Evolutionary conservation across 2,888 invertebrate species (phyloP).

Genomic region (Hipparchia sbordonii): DNA sequence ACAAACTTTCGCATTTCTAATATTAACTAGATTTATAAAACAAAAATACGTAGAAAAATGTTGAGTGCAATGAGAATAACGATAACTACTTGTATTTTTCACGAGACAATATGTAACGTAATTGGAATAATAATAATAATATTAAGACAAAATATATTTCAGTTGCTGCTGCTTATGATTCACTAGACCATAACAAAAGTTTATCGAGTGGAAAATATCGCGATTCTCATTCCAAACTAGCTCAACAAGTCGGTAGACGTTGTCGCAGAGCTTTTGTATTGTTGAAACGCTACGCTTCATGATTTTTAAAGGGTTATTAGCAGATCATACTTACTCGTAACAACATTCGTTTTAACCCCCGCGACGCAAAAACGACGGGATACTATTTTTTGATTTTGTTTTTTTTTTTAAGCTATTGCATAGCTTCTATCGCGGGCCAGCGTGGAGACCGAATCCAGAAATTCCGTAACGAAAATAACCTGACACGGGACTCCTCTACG

Average conservation of each 20-base stretch:
- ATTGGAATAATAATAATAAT: not conserved
- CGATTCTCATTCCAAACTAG: constrained; percentile 46
- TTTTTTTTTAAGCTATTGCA: too few relatives aligned
- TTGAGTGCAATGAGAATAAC: too few relatives aligned
- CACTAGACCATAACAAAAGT: constrained; percentile 37
- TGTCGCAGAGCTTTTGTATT: constrained; percentile 31
- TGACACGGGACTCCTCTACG: too few relatives aligned
- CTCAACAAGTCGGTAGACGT: constrained; percentile 40
- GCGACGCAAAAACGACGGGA: too few relatives aligned
- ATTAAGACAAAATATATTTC: not conserved
- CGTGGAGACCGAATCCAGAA: too few relatives aligned
- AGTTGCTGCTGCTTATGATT: not conserved
- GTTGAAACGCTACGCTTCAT: constrained; percentile 31
- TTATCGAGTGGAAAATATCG: constrained; percentile 52
- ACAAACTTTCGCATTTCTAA: not conserved
- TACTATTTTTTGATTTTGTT: too few relatives aligned
- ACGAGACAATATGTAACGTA: not conserved
- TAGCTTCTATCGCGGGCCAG: too few relatives aligned
- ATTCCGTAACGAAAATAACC: too few relatives aligned
- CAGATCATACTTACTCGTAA: constrained; percentile 9
- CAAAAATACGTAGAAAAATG: too few relatives aligned
- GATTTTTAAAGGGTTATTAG: constrained; percentile 37
- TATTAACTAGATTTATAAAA: not conserved
- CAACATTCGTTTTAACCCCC: not conserved
- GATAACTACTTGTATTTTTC: not conserved